Evolutionary conservation across 1,140 invertebrate species (phyloP), one percentile per base, ranked within the genome.

Genomic region (Trichonephila clavata): DNA sequence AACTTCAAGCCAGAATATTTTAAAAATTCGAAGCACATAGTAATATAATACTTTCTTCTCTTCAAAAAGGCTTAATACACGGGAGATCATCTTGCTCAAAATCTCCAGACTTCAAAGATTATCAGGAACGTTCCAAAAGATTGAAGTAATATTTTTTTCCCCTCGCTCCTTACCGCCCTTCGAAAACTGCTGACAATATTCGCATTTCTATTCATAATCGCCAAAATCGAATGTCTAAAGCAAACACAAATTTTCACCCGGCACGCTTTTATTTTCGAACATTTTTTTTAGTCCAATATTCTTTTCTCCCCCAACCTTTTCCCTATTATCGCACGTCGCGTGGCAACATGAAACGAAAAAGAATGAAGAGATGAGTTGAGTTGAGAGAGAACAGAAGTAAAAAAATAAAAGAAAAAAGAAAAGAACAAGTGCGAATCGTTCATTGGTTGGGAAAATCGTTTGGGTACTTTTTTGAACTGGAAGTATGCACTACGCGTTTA

Each of bases 131-230:
- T 57, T 84, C 50, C 5, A 10, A 84, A 32, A 84, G 24, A 50
- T 10, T 10, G 57, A 84, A 84, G 24, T 60, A 84, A 57, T 20
- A 59, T 27, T 84, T 84, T 84, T 83, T 57, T 59, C 5, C 21
- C 24, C 80, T 5, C 10, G 21, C 5, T 50, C 57, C 27, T 50
- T 84, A 10, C 16, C 24, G 10, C n/a, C 24, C 50, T 59, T n/a
- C n/a, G 27, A 84, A 84, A 84, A 84, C 43, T 59, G 43, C 83
- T 84, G 43, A 84, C 83, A 84, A 84, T 84, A 77, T 84, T 84
- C 83, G 57, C 83, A 84, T 84, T 84, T 84, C 83, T 84, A 84
- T 84, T 84, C 83, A 84, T 84, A 84, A 84, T 84, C 83, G 83
- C 83, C n/a, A 59, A 84, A 84, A 84, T 84, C 83, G 83, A 84